phyloP scores from a whole-genome alignment of 2,113 vertebrate species.

The Proterorhinus semilunaris region DNA sequence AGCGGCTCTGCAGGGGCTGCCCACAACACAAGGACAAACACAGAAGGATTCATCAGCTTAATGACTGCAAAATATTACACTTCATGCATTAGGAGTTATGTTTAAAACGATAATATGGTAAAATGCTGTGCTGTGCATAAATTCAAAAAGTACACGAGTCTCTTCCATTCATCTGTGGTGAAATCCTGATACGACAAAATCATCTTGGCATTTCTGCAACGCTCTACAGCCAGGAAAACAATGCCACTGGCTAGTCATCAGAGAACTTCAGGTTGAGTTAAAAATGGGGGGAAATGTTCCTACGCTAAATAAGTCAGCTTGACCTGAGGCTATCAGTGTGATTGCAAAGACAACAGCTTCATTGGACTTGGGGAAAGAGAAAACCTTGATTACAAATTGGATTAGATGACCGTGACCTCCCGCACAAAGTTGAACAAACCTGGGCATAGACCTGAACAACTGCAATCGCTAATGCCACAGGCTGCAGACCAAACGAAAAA shows the following conservation, averaged over 20 bases:
- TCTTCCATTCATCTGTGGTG: conserved; percentile 21
- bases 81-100: conserved; percentile 29
- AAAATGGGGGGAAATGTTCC: conserved; percentile 68
- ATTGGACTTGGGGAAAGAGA: conserved; percentile 43
- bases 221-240: conserved; percentile 69
- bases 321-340: conserved; percentile 47
- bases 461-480: conserved; percentile 12
- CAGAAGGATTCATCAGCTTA: conserved; percentile 34
- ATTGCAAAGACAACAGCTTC: conserved; percentile 55
- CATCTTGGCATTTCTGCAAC: conserved; percentile 51
- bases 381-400: conserved; percentile 51
- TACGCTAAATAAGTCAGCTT: conserved; percentile 72
- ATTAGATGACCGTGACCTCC: conserved; percentile 46
- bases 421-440: conserved; percentile 44
- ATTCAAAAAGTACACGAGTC: conserved; percentile 27
- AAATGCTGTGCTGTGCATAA: conserved; percentile 16
- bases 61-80: conserved; percentile 20
- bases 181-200: conserved; percentile 48
- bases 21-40: conserved; percentile 38
- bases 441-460: conserved; percentile 23
- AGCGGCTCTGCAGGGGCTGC: conserved; percentile 93
- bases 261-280: conserved; percentile 55
- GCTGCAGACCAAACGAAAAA: conserved; percentile 16
- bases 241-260: conserved; percentile 77
- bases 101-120: conserved; percentile 33